These are phyloP conservation scores for Ornithorhynchus anatinus DNA, from an alignment of 2,113 vertebrate species.

Conservation along the genomic window DNA sequence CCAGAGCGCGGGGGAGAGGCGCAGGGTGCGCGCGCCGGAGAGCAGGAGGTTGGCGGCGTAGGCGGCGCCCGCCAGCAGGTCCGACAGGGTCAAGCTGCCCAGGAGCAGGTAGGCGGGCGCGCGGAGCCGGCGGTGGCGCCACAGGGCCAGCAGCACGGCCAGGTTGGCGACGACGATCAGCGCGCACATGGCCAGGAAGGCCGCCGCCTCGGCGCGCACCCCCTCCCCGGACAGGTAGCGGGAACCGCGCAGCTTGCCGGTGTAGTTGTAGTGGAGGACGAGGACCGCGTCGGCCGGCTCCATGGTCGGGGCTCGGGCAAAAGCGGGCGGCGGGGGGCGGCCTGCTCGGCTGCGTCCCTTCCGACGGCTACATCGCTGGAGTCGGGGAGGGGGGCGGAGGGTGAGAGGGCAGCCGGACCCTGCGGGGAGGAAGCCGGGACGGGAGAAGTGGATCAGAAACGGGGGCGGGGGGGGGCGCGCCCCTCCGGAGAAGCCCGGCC, in stretches of 20 bases:
- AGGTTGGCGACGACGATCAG: constrained; percentile 86
- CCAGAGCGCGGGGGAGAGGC: constrained; percentile 83
- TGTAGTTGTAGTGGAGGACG: constrained; percentile 84
- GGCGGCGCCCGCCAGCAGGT: constrained; percentile 85
- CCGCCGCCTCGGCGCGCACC: constrained; percentile 74
- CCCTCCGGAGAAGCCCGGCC: too few species aligned
- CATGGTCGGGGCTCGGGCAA: constrained; percentile 5
- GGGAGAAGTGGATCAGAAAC: not conserved
- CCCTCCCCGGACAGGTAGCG: constrained; percentile 73
- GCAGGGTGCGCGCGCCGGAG: constrained; percentile 83
- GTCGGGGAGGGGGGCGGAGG: not conserved
- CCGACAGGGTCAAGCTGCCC: constrained; percentile 87
- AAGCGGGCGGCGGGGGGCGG: not conserved
- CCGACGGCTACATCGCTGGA: not conserved
- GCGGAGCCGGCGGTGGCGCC: constrained; percentile 90
- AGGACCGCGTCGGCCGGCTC: constrained; percentile 72
- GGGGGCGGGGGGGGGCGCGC: too few species aligned
- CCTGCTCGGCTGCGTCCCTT: not conserved
- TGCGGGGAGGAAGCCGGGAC: not conserved
- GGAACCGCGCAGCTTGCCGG: constrained; percentile 78
- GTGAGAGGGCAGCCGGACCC: not conserved
- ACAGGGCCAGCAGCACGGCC: constrained; percentile 82
- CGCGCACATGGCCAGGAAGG: constrained; percentile 82
- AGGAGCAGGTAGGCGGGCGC: constrained; percentile 89
- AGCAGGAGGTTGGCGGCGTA: constrained; percentile 88